Evolutionary conservation across 2,888 invertebrate species (phyloP).

Genomic region (Nephrotoma appendiculata): DNA sequence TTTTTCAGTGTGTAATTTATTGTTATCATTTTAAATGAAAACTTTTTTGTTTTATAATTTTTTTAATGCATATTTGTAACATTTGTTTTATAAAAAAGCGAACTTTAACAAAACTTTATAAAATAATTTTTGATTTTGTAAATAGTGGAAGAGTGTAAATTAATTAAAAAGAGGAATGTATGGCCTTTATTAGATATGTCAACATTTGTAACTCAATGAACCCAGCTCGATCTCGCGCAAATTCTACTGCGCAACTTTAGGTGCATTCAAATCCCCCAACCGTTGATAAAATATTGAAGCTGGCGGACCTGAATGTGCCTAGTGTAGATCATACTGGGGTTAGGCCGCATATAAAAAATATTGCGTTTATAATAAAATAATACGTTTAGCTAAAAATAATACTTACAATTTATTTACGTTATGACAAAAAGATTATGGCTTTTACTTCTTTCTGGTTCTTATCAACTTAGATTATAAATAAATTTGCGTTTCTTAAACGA

Average conservation of each 20-base stretch:
- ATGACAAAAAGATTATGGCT: not conserved
- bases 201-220: not conserved
- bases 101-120: not conserved
- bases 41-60: not conserved
- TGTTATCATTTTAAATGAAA: not conserved
- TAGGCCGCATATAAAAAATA: not conserved
- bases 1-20: not conserved
- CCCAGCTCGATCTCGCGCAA: not conserved
- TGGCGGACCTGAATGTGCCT: not conserved
- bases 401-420: not conserved
- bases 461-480: not conserved
- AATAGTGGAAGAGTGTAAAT: not conserved
- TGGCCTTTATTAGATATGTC: not conserved
- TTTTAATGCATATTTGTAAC: not conserved
- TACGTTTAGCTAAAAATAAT: not conserved
- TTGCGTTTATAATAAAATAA: not conserved
- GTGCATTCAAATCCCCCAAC: too few relatives aligned
- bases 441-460: not conserved
- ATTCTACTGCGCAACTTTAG: too few relatives aligned
- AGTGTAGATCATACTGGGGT: not conserved
- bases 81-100: not conserved
- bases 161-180: not conserved
- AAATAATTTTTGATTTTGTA: not conserved
- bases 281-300: too few relatives aligned
- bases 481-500: not conserved